Evolutionary conservation across 2,113 vertebrate genomes (phyloP).

Genomic region (Gasterosteus aculeatus): DNA sequence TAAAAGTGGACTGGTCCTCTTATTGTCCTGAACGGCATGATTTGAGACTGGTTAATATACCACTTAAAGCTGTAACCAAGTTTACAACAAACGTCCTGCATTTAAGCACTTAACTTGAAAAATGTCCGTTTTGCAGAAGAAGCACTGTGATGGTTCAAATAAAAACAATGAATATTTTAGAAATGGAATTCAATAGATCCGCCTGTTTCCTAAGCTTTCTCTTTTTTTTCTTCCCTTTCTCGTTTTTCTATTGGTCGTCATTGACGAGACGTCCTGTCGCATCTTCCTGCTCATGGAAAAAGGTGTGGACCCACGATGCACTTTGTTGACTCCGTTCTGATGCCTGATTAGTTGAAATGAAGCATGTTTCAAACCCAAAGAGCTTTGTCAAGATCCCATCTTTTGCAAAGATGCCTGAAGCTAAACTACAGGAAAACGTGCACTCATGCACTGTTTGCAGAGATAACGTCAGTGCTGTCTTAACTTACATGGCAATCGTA

Average conservation of each 20-base stretch:
- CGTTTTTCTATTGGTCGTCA: neutral
- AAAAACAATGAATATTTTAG: neutral
- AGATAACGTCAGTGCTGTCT: slow-evolving; percentile 17
- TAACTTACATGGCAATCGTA: slow-evolving; percentile 37
- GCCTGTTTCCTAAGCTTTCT: neutral
- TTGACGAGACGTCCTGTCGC: neutral
- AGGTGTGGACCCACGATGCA: slow-evolving; percentile 30
- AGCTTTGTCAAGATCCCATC: neutral
- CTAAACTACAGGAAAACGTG: neutral
- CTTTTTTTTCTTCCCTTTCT: neutral
- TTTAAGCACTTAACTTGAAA: slow-evolving; percentile 14
- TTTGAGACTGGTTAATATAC: slow-evolving; percentile 34
- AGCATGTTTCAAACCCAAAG: neutral
- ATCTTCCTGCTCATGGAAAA: no score
- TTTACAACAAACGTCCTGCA: slow-evolving; percentile 10
- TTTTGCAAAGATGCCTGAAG: neutral
- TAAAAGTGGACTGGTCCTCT: slow-evolving; percentile 13
- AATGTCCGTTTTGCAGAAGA: slow-evolving; percentile 15
- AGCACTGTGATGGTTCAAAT: neutral
- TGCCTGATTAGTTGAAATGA: neutral
- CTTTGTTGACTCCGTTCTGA: slow-evolving; percentile 24
- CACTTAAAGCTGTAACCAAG: slow-evolving; percentile 12
- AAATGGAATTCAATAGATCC: neutral
- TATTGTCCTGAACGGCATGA: slow-evolving; percentile 28
- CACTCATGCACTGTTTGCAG: slow-evolving; percentile 1